Evolutionary conservation across 2,888 invertebrate genomes (phyloP).

Genomic region (Eristalis intricaria): DNA sequence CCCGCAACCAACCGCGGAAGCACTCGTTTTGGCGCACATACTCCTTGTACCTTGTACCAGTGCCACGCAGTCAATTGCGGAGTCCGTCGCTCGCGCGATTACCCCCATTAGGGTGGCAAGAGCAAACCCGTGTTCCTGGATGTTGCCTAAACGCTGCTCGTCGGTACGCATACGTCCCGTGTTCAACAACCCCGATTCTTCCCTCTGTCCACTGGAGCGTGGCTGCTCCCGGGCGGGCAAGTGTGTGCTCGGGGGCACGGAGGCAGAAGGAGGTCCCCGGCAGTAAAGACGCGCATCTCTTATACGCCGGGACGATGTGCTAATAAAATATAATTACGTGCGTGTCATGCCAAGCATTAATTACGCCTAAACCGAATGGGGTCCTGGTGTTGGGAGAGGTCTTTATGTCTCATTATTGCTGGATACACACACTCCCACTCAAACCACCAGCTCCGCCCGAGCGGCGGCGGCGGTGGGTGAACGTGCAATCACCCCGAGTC

Average conservation of each 20-base stretch:
- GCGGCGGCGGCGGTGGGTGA: not conserved
- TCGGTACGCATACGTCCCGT: constrained; percentile 17
- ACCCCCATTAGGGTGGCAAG: not conserved
- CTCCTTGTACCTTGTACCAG: not conserved
- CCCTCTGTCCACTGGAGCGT: not conserved
- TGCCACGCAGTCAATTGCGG: constrained; percentile 4
- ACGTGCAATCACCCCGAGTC: constrained; percentile 18
- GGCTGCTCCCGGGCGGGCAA: not conserved
- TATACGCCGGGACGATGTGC: constrained; percentile 28
- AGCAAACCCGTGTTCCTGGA: constrained; percentile 25
- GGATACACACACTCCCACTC: constrained; percentile 38
- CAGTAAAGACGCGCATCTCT: constrained; percentile 27
- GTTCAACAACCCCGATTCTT: not conserved
- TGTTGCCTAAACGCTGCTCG: not conserved
- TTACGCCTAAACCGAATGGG: constrained; percentile 54
- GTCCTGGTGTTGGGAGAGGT: constrained; percentile 51
- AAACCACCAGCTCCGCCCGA: not conserved
- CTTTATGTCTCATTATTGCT: constrained; percentile 60
- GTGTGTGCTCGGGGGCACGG: not conserved
- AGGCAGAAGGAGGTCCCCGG: not conserved
- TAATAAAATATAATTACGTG: constrained; percentile 68
- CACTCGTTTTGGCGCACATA: constrained; percentile 10
- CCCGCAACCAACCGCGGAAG: constrained; percentile 3
- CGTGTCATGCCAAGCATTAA: constrained; percentile 66
- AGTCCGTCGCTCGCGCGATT: not conserved